Evolutionary conservation across 2,888 invertebrate genomes (phyloP).

Genomic region (Zonitis immaculata): DNA sequence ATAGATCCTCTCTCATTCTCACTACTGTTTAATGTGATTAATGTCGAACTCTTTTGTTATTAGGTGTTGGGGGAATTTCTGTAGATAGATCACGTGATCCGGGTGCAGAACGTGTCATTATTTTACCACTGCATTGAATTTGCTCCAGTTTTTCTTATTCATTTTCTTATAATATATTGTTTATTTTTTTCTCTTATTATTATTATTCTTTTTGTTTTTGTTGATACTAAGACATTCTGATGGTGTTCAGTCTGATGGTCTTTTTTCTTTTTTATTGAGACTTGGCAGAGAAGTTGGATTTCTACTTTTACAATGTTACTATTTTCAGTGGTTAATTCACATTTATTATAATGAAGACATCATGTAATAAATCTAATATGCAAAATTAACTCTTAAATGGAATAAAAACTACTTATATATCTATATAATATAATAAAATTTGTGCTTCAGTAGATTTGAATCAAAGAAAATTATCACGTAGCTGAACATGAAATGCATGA

Average conservation of each 20-base stretch:
- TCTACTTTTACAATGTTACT: background rate
- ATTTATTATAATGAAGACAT: background rate
- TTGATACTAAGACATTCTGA: background rate
- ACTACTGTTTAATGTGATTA: constrained; percentile 2
- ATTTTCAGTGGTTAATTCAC: background rate
- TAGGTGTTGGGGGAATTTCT: constrained; percentile 31
- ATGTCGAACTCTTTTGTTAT: constrained; percentile 33
- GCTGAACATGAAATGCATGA: background rate
- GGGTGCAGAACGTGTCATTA: constrained; percentile 31
- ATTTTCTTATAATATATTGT: background rate
- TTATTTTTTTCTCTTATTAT: background rate
- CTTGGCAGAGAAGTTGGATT: background rate
- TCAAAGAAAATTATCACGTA: background rate
- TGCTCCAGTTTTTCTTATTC: background rate
- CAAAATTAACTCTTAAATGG: background rate
- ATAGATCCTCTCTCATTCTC: no score
- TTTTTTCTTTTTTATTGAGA: background rate
- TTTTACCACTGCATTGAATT: constrained; percentile 6
- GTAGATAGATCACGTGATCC: constrained; percentile 31
- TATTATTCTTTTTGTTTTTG: background rate
- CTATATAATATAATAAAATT: no score
- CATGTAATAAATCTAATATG: background rate
- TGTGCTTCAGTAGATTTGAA: no score
- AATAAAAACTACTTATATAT: no score
- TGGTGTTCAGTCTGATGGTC: background rate